These are phyloP conservation scores for Torymus texanus DNA, from an alignment of 2,888 invertebrate species.

Conservation along the genomic window DNA sequence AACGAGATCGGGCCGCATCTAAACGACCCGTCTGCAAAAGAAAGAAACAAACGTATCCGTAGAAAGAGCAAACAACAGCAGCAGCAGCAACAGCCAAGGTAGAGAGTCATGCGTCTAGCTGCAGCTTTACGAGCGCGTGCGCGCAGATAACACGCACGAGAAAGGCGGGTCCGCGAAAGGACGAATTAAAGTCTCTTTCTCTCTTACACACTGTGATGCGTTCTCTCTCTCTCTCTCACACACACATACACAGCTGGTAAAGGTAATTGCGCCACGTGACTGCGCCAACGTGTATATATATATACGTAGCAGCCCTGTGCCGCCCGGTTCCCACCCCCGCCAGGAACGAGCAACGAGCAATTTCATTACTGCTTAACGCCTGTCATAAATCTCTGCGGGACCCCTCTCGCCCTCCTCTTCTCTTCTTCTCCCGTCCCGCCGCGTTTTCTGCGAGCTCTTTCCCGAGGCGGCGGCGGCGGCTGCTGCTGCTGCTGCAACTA, in stretches of 20 bases:
- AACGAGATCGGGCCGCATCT: conserved; percentile 36
- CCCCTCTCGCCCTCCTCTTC: conserved; percentile 60
- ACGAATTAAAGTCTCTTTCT: conserved; percentile 43
- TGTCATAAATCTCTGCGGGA: conserved; percentile 75
- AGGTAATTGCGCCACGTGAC: conserved; percentile 74
- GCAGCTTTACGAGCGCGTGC: conserved; percentile 32
- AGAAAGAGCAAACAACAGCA: neutral
- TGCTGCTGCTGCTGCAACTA: conserved; percentile 43
- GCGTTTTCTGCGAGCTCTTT: conserved; percentile 43
- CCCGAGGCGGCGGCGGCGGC: conserved; percentile 25
- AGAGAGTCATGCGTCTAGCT: conserved; percentile 30
- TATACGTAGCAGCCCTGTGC: conserved; percentile 30
- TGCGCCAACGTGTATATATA: neutral
- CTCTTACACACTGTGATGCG: neutral
- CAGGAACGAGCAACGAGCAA: conserved; percentile 75
- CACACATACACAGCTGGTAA: conserved; percentile 67
- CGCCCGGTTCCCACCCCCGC: conserved; percentile 46
- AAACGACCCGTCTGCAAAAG: conserved; percentile 16
- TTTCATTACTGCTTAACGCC: conserved; percentile 77
- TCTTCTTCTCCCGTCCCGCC: conserved; percentile 38
- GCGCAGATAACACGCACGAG: conserved; percentile 36
- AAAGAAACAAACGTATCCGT: neutral
- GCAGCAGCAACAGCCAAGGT: neutral
- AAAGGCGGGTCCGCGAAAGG: conserved; percentile 18
- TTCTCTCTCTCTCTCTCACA: too few relatives aligned